These are phyloP conservation scores for Zaprionus lineosus DNA, from an alignment of 2,888 invertebrate species.

Conservation along the genomic window DNA sequence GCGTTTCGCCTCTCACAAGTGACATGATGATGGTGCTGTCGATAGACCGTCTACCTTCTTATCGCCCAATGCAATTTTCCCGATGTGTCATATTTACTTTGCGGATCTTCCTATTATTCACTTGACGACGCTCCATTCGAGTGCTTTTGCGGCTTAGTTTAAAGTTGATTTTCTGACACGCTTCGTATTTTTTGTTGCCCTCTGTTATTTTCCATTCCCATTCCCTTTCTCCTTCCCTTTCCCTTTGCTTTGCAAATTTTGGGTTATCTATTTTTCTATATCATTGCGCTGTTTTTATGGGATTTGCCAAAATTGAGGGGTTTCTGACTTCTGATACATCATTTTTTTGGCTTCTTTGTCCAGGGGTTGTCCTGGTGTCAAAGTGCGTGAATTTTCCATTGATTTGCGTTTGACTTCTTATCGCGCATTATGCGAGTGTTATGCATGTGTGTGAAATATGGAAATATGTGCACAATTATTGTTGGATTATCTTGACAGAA, in stretches of 20 bases:
- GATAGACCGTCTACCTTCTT: conserved; percentile 49
- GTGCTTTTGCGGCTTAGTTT: conserved; percentile 74
- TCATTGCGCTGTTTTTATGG: conserved; percentile 75
- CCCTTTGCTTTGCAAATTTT: conserved; percentile 61
- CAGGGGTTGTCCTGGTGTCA: conserved; percentile 33
- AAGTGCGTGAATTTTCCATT: conserved; percentile 47
- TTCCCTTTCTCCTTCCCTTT: conserved; percentile 16
- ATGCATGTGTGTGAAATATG: conserved; percentile 25
- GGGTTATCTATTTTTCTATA: conserved; percentile 70
- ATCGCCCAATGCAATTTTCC: conserved; percentile 74
- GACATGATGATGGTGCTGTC: conserved; percentile 33
- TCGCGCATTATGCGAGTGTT: conserved; percentile 34
- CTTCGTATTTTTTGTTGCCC: conserved; percentile 30
- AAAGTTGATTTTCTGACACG: conserved; percentile 67
- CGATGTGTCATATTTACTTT: conserved; percentile 76
- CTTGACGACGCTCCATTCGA: conserved; percentile 63
- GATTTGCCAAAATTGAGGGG: too few species aligned
- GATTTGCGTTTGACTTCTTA: conserved; percentile 52
- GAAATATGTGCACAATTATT: conserved; percentile 46
- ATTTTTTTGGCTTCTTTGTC: too few species aligned
- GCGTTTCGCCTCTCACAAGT: conserved; percentile 56
- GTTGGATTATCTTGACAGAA: conserved; percentile 2
- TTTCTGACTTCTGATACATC: too few species aligned
- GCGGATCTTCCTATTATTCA: conserved; percentile 77
- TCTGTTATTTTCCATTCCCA: conserved; percentile 24